These are phyloP conservation scores for Tiphia femorata DNA, from an alignment of 2,888 invertebrate genomes.

Conservation along the genomic window DNA sequence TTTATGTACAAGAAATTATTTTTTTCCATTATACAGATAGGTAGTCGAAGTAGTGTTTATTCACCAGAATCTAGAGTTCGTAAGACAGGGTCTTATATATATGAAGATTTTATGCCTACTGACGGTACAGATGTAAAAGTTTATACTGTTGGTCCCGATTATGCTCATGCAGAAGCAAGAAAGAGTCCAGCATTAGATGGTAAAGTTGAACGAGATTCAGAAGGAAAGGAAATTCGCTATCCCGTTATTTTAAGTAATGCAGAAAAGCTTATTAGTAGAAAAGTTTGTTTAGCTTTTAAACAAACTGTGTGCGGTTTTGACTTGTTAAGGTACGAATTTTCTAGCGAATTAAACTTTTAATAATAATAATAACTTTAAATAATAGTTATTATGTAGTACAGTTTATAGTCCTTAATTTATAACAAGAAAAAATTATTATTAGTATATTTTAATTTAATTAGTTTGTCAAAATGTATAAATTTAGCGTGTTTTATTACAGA, in stretches of 20 bases:
- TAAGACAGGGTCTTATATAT: constrained; percentile 98
- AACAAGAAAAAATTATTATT: not conserved
- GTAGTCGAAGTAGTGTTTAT: constrained; percentile 98
- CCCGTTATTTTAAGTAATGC: constrained; percentile 97
- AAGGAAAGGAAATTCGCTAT: constrained; percentile 98
- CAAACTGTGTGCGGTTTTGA: constrained; percentile 99
- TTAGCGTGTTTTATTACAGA: no score
- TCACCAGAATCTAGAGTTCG: constrained; percentile 96
- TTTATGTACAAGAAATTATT: constrained; percentile 1
- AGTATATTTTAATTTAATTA: not conserved
- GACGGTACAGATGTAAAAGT: constrained; percentile 89
- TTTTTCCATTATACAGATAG: constrained; percentile 78
- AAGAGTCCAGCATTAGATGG: constrained; percentile 99
- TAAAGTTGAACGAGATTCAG: constrained; percentile 97
- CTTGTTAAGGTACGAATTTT: constrained; percentile 82
- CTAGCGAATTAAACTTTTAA: not conserved
- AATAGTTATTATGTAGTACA: not conserved
- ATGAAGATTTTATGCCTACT: constrained; percentile 99
- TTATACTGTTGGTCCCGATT: constrained; percentile 99
- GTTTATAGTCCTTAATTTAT: no score
- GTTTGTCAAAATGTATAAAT: no score
- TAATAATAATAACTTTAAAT: not conserved
- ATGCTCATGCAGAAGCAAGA: constrained; percentile 98
- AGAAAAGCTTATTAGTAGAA: constrained; percentile 97
- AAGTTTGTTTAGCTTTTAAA: constrained; percentile 95